Base-by-base conservation (phyloP, 2,888 invertebrate genomes). In the Morinoia aosen region DNA sequence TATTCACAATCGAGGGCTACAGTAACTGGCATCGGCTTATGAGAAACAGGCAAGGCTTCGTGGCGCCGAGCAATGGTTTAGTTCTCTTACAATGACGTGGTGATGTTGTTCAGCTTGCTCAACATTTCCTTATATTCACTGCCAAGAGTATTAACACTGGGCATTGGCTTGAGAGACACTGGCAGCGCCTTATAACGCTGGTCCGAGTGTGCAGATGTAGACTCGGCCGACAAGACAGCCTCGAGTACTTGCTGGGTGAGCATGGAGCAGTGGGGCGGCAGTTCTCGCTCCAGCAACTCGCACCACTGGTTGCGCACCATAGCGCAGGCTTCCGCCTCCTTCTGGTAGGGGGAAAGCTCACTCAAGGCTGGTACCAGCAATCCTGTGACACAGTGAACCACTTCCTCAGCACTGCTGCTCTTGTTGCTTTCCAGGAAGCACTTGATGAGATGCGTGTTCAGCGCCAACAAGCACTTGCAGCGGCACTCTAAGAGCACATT, bases 301-400 rank as follows among this genome's bases (percentile, higher is more conserved):
- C 96, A 96, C 96, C 96, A 96, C 40, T 93, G 95, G 33, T 61
- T 61, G 14, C 96, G 96, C 48, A 96, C 96, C 19, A 57, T 57
- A n/a, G 94, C 95, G 76, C 93, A 93, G 91, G 96, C 96, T 10
- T 96, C 96, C 93, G 95, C 95, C 39, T 57, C 58, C 48, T 95
- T 57, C 33, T 90, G 95, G 48, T 95, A 95, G 14, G 91, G 58
- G 40, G 40, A n/a, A 48, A 96, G 90, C 93, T 95, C 95, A 16
- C 91, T 76, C 39, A 96, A 56, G 58, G 96, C 96, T 19, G 96
- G 96, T 40, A 96, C 94, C 56, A 96, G 57, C 39, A 96, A 94
- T 39, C 95, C 93, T 39, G 40, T 93, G 61, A 96, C 96, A 56
- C 88, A 91, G 39, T 94, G 94, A 14, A 95, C 95, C 76, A 96